A percentile compares a stretch with the other conserved stretches of the same genome.
Evolutionary conservation across 2,797 vertebrate genomes (phyloP).

Genomic region (Spea hammondii): DNA sequence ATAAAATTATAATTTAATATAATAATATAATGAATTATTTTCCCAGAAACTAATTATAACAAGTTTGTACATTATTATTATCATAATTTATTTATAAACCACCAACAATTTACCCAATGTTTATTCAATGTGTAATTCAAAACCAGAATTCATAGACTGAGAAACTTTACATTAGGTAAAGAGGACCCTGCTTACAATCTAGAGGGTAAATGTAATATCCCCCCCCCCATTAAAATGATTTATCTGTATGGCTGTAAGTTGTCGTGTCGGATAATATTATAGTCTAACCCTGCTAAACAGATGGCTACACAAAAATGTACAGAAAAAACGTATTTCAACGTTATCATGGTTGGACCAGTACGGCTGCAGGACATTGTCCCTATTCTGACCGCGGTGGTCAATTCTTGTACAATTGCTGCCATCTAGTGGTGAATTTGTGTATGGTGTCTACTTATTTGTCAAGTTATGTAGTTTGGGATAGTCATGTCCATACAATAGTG

Average conservation of each 20-base stretch:
- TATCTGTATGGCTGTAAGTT: conserved; percentile 5
- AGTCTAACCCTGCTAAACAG: conserved; percentile 27
- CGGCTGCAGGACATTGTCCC: neutral
- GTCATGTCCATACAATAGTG: no score
- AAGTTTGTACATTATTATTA: no score
- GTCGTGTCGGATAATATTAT: conserved; percentile 1
- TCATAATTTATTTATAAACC: no score
- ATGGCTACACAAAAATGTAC: conserved; percentile 24
- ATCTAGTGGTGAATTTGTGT: conserved; percentile 24
- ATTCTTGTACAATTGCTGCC: conserved; percentile 36
- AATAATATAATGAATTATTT: no score
- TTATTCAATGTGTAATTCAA: no score
- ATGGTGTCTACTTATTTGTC: neutral
- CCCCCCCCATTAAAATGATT: neutral
- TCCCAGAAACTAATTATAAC: no score
- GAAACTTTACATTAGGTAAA: no score
- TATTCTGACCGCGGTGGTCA: neutral
- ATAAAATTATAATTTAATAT: no score
- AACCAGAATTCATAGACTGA: no score
- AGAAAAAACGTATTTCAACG: conserved; percentile 11
- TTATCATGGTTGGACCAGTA: conserved; percentile 17
- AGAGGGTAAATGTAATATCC: no score
- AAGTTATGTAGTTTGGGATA: neutral
- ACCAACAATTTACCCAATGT: no score
- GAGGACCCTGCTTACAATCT: no score